Evolutionary conservation across 2,797 vertebrate species (phyloP).

Genomic region (Cynopterus sphinx): DNA sequence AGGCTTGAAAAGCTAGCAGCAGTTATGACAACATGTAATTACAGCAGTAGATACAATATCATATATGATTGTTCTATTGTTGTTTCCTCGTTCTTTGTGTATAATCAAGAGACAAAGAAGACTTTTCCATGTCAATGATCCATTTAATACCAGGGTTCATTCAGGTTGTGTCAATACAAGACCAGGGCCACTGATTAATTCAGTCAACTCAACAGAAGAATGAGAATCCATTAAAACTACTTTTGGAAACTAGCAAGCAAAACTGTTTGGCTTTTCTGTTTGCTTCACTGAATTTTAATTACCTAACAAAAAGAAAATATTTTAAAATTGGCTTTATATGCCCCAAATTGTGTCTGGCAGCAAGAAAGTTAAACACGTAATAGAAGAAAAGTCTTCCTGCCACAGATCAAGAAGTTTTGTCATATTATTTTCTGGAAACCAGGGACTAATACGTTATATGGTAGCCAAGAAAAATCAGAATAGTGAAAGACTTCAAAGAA

Average conservation of each 20-base stretch:
- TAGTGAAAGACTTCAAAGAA: not conserved
- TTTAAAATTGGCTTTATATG: not conserved
- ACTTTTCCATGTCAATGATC: not conserved
- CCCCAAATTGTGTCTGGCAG: not conserved
- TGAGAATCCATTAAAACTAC: not conserved
- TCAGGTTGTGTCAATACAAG: not conserved
- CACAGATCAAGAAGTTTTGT: not conserved
- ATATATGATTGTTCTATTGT: not conserved
- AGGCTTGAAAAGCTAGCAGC: slow-evolving; percentile 33
- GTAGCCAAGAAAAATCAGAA: not conserved
- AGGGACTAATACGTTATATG: not conserved
- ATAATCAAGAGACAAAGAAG: slow-evolving; percentile 33
- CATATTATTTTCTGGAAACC: not conserved
- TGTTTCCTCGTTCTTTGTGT: slow-evolving; percentile 61
- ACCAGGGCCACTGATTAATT: not conserved
- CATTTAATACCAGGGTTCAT: slow-evolving; percentile 9
- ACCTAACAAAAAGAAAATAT: not conserved
- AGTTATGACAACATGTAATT: not conserved
- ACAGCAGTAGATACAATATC: slow-evolving; percentile 47
- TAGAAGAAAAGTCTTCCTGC: not conserved
- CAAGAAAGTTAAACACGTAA: not conserved
- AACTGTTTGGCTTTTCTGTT: not conserved
- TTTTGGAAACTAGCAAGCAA: not conserved
- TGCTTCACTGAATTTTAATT: slow-evolving; percentile 29
- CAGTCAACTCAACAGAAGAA: not conserved